A percentile compares a stretch with the other conserved stretches of the same genome.
phyloP scores from a whole-genome alignment of 2,888 invertebrate species.

The Hipparchia semele region DNA sequence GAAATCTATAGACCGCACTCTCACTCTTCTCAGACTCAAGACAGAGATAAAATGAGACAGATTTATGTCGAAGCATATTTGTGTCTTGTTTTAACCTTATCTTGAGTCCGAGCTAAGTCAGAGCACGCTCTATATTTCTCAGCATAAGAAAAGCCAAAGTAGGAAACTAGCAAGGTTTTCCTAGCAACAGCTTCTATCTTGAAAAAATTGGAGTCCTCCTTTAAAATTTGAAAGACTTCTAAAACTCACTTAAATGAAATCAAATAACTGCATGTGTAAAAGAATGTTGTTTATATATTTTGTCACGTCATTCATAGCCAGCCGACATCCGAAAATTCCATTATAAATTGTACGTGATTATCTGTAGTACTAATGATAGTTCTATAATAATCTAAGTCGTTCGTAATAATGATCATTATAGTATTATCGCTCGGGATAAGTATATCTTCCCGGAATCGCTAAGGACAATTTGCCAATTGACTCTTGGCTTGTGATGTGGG shows the following conservation, averaged over 20 bases:
- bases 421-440: background rate
- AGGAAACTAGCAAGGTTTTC: background rate
- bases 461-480: slow-evolving; percentile 12
- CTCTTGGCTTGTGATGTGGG: background rate
- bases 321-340: slow-evolving; percentile 3
- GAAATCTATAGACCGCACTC: no score
- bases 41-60: no score
- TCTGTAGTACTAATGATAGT: no score
- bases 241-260: background rate
- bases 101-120: no score
- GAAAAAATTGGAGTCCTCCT: background rate
- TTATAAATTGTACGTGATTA: background rate
- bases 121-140: no score
- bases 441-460: slow-evolving; percentile 8
- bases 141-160: no score
- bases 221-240: background rate
- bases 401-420: slow-evolving; percentile 1
- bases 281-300: slow-evolving; percentile 13
- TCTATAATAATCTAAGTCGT: background rate
- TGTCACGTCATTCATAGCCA: slow-evolving; percentile 3
- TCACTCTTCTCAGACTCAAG: no score
- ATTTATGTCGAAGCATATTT: no score
- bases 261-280: background rate
- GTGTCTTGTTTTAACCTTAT: no score
- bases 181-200: background rate